Evolutionary conservation across 37 sponge, comb jelly and placozoan species (phyloP), one percentile per base, ranked within the genome.

Genomic region (Corticium candelabrum): DNA sequence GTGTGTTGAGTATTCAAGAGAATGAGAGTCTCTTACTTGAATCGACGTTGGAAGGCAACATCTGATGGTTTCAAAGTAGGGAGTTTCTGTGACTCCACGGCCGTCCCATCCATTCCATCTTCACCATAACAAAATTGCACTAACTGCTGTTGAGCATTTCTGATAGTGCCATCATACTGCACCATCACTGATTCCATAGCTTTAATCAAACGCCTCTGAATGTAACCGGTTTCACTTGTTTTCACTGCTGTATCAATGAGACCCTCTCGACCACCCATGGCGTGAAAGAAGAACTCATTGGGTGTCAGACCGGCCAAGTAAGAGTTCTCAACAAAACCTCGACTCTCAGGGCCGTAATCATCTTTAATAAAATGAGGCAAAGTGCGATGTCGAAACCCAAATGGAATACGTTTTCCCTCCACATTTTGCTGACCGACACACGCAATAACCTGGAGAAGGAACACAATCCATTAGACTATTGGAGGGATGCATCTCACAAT

Each of bases 351-450:
- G 5, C 99, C 99, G 76, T 95, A 99, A 79, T 99, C 99, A 69
- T 99, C 99, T 77, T 99, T 94, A 86, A 99, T 99, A 84, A 99
- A 99, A 80, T 99, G 99, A 30, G 99, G 99, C 4, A 99, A 86
- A n/a, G 96, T 95, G 0, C 99, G 82, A 33, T 92, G 93, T 0
- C 96, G 93, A 82, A 99, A 99, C 0, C 99, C 99, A 67, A 99
- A 99, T 3, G 99, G 96, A 41, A 99, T 99, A 21, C 99, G 88
- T 75, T 99, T 99, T n/a, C 99, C 99, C 40, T 88, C 96, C 3
- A 99, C 99, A 78, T 99, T 99, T 87, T 99, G 96, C 84, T 97
- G 99, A 3, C 99, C 99, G 70, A 97, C 99, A 69, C 99, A 97
- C 2, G 99, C 99, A 75, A 97, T 94, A 40, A 97, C 95, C 90